These are phyloP conservation scores for Peromyscus attwateri DNA, from an alignment of 2,797 vertebrate genomes.

Conservation along the genomic window DNA sequence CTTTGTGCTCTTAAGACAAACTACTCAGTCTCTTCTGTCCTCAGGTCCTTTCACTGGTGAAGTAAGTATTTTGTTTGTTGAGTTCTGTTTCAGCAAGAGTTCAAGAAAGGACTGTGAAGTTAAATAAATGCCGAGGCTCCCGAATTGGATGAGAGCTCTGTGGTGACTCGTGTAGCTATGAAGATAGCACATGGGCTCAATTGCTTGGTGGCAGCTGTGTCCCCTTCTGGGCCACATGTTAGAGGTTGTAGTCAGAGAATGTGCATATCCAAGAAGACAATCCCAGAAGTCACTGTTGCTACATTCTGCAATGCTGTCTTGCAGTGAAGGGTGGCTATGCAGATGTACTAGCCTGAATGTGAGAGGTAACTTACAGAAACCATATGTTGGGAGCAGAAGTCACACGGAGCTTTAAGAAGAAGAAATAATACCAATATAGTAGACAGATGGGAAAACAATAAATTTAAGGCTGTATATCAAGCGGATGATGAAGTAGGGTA, in stretches of 20 bases:
- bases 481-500: background rate
- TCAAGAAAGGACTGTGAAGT: background rate
- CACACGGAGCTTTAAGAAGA: background rate
- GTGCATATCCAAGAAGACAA: fast-evolving
- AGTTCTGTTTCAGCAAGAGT: background rate
- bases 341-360: background rate
- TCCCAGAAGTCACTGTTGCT: background rate
- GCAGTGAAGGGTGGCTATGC: background rate
- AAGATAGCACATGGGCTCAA: background rate
- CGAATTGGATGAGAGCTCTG: background rate
- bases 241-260: background rate
- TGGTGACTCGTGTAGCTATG: no score
- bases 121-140: background rate
- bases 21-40: background rate
- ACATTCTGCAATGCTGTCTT: background rate
- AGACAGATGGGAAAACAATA: slow-evolving; percentile 61
- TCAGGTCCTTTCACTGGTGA: background rate
- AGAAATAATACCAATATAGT: background rate
- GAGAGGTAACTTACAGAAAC: slow-evolving; percentile 29
- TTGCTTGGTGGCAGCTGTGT: background rate
- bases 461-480: slow-evolving; percentile 47
- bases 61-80: background rate
- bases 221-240: background rate
- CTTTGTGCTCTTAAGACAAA: background rate
- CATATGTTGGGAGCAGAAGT: slow-evolving; percentile 62